phyloP scores from a whole-genome alignment of 2,888 invertebrate species.

The Physocephala rufipes region DNA sequence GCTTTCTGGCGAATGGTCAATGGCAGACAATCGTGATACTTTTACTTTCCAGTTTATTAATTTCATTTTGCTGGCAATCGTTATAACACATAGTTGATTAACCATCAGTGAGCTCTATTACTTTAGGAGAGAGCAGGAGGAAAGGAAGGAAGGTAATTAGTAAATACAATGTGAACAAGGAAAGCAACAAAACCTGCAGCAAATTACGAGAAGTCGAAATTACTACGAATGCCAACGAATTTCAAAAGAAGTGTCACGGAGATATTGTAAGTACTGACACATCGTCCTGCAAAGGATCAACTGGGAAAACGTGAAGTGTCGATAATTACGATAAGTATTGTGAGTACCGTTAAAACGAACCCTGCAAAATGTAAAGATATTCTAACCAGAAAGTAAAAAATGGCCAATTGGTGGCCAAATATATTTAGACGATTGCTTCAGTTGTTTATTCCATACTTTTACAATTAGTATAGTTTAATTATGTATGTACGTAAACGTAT shows the following conservation, averaged over 20 bases:
- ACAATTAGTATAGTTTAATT: background rate
- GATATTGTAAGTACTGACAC: too few species aligned
- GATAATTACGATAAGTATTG: too few species aligned
- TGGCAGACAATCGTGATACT: constrained; percentile 53
- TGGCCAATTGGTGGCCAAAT: constrained; percentile 22
- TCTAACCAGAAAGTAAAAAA: background rate
- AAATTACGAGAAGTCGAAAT: background rate
- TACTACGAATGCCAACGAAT: background rate
- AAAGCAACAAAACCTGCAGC: constrained; percentile 20
- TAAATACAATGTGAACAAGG: constrained; percentile 16
- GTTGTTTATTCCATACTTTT: constrained; percentile 45
- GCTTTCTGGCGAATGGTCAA: constrained; percentile 26
- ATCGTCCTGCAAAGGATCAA: too few species aligned
- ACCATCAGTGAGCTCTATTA: constrained; percentile 16
- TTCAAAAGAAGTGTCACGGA: too few species aligned
- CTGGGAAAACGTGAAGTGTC: too few species aligned
- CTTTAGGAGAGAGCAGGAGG: background rate
- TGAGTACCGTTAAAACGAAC: too few species aligned
- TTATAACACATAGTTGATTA: constrained; percentile 57
- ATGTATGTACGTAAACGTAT: background rate
- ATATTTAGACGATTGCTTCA: constrained; percentile 50
- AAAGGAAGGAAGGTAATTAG: constrained; percentile 20
- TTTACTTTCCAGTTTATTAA: constrained; percentile 57
- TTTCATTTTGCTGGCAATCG: constrained; percentile 54
- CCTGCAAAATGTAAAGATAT: background rate